phyloP scores from a whole-genome alignment of 2,113 vertebrate genomes.

The Cyanoliseus patagonus region DNA sequence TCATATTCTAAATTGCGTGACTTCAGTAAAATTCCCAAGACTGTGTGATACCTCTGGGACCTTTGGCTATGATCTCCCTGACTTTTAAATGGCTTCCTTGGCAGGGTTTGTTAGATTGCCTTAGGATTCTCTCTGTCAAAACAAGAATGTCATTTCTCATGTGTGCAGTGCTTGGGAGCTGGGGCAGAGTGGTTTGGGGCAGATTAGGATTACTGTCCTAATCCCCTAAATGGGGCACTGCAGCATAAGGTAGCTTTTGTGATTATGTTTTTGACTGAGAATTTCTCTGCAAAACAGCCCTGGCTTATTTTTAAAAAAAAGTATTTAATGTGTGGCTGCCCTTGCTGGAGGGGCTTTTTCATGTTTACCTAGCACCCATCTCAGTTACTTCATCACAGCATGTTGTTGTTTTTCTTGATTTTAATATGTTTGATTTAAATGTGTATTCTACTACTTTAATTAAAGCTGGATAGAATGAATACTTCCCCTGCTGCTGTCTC shows the following conservation, averaged over 20 bases:
- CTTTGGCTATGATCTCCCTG: neutral
- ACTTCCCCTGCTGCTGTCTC: neutral
- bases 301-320: neutral
- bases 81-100: neutral
- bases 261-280: neutral
- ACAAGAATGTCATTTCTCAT: neutral
- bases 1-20: neutral
- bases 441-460: neutral
- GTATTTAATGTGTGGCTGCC: neutral
- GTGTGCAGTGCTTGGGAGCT: neutral
- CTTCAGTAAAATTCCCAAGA: neutral
- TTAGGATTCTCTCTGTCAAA: neutral
- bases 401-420: neutral
- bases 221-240: slow-evolving; percentile 49
- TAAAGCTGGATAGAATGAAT: slow-evolving; percentile 6
- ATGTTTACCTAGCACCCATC: neutral
- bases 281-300: neutral
- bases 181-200: slow-evolving; percentile 10
- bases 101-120: neutral
- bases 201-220: slow-evolving; percentile 56
- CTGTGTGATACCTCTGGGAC: neutral
- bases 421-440: neutral
- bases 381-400: neutral
- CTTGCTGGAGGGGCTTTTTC: neutral
- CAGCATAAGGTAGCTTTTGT: slow-evolving; percentile 18